Conservation (phyloP, 2,888 invertebrate species). For the Ophioninae sp. region DNA sequence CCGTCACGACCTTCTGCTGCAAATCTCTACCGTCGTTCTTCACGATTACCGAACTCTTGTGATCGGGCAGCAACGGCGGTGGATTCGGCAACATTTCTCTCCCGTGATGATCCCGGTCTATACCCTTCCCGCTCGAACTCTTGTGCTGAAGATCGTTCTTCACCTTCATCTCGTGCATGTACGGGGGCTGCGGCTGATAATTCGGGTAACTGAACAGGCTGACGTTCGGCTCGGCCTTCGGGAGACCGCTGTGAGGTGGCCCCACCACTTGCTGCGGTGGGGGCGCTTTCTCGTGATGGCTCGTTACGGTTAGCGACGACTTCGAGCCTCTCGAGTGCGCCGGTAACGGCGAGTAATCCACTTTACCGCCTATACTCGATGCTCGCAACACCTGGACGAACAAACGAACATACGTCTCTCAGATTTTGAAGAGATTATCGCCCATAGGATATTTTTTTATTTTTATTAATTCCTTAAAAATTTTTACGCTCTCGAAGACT, state of each 20-base stretch:
- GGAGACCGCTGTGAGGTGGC: slow-evolving; percentile 75
- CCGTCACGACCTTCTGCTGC: slow-evolving; percentile 82
- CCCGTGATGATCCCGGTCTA: slow-evolving; percentile 79
- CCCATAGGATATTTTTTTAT: no score
- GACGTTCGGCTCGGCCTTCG: slow-evolving; percentile 88
- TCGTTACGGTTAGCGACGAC: slow-evolving; percentile 77
- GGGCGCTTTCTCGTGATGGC: slow-evolving; percentile 74
- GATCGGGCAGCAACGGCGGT: slow-evolving; percentile 86
- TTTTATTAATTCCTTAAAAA: no score
- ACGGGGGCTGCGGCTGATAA: slow-evolving; percentile 82
- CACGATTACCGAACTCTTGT: slow-evolving; percentile 90
- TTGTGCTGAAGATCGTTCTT: slow-evolving; percentile 82
- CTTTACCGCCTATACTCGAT: slow-evolving; percentile 78
- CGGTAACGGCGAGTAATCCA: slow-evolving; percentile 80
- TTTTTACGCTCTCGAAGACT: no score
- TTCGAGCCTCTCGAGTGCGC: slow-evolving; percentile 81
- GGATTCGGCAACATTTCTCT: slow-evolving; percentile 84
- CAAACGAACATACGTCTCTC: not conserved
- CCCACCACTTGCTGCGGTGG: slow-evolving; percentile 61
- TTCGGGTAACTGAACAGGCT: slow-evolving; percentile 86
- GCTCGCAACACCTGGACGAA: slow-evolving; percentile 75
- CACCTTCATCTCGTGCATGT: slow-evolving; percentile 84
- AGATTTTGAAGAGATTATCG: not conserved
- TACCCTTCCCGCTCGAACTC: slow-evolving; percentile 78
- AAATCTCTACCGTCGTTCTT: slow-evolving; percentile 88